Evolutionary conservation across 2,113 vertebrate genomes (phyloP).

Genomic region (Anoura caudifer): DNA sequence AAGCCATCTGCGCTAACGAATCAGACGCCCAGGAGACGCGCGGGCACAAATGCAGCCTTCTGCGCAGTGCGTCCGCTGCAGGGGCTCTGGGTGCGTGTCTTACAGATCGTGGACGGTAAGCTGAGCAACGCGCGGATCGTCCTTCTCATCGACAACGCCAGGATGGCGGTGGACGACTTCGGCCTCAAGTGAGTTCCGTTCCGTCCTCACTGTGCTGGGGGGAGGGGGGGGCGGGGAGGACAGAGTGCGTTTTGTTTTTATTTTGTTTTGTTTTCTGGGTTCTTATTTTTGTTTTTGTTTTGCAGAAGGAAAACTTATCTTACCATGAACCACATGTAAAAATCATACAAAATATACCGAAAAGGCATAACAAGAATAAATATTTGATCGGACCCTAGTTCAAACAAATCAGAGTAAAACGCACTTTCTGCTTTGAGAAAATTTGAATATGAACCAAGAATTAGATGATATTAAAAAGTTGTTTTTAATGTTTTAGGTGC

Average conservation of each 20-base stretch:
- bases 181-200: constrained; percentile 83
- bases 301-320: background rate
- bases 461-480: background rate
- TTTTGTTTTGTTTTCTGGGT: background rate
- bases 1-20: background rate
- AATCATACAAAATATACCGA: background rate
- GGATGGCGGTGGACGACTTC: constrained; percentile 86
- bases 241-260: background rate
- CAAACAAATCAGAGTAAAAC: background rate
- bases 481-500: background rate
- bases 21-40: background rate
- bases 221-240: rapidly evolving
- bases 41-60: background rate
- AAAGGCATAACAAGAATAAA: background rate
- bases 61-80: background rate
- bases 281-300: background rate
- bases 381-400: background rate
- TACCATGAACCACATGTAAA: background rate
- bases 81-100: constrained; percentile 31
- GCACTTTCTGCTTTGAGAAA: background rate
- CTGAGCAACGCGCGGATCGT: constrained; percentile 81
- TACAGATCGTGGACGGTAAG: constrained; percentile 82
- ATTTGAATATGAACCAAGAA: background rate
- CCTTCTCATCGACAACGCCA: constrained; percentile 85
- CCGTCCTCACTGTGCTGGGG: background rate